These are phyloP conservation scores for Epinephelus moara DNA, from an alignment of 2,113 vertebrate species.

Conservation along the genomic window DNA sequence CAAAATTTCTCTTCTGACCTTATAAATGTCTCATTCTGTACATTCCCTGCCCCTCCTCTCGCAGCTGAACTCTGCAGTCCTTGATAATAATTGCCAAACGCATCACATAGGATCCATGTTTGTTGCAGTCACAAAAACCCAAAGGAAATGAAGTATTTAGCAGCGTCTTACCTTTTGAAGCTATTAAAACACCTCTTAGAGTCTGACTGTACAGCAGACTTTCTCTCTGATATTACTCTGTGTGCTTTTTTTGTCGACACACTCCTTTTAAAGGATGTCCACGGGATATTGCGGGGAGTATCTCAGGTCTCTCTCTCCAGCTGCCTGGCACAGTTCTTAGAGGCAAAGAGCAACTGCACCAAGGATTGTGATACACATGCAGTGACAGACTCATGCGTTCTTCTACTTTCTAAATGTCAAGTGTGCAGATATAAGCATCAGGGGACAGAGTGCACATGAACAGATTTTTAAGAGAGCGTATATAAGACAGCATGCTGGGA, in stretches of 20 bases:
- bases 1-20: background rate
- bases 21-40: conserved; percentile 3
- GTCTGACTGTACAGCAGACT: background rate
- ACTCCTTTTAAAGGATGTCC: background rate
- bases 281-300: background rate
- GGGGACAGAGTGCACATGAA: conserved; percentile 1
- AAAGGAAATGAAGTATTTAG: background rate
- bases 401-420: conserved; percentile 48
- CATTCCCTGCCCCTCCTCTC: background rate
- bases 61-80: background rate
- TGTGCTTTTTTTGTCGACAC: background rate
- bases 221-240: background rate
- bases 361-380: conserved; percentile 21
- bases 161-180: background rate
- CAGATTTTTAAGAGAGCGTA: background rate
- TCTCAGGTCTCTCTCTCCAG: conserved; percentile 4
- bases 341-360: conserved; percentile 45
- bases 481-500: background rate
- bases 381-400: conserved; percentile 24
- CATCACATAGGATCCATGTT: background rate
- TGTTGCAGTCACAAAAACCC: background rate
- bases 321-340: background rate
- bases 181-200: background rate
- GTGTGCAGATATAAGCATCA: background rate
- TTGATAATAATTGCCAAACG: background rate